Evolutionary conservation across 2,113 vertebrate genomes (phyloP).

Genomic region (Misgurnus anguillicaudatus): DNA sequence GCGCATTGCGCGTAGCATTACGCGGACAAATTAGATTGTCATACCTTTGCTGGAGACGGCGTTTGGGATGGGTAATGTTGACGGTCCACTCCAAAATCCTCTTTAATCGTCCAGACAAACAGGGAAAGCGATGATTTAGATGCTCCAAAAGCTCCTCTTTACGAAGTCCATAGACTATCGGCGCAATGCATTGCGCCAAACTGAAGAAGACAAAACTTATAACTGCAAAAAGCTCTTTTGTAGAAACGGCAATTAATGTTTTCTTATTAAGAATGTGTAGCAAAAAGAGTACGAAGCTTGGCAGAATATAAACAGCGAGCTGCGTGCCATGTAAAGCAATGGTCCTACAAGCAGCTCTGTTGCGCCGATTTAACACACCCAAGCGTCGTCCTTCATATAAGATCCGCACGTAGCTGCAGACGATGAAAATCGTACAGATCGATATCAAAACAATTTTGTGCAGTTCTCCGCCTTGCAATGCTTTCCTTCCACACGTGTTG

Average conservation of each 20-base stretch:
- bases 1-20: background rate
- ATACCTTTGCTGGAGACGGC: conserved; percentile 54
- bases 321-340: conserved; percentile 72
- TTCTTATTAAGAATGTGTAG: conserved; percentile 46
- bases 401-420: conserved; percentile 74
- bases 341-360: conserved; percentile 69
- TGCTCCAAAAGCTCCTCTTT: conserved; percentile 76
- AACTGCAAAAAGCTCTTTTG: conserved; percentile 68
- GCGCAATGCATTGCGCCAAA: conserved; percentile 75
- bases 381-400: conserved; percentile 68
- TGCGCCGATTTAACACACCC: conserved; percentile 71
- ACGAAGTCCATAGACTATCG: conserved; percentile 75
- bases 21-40: background rate
- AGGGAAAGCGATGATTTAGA: conserved; percentile 65
- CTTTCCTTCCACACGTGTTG: conserved; percentile 52
- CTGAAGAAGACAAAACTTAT: conserved; percentile 74
- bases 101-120: conserved; percentile 65
- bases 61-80: conserved; percentile 36
- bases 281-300: conserved; percentile 72
- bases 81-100: conserved; percentile 68
- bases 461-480: conserved; percentile 56
- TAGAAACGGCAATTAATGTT: fast-evolving
- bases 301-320: conserved; percentile 74
- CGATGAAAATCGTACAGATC: conserved; percentile 66
- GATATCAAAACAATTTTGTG: conserved; percentile 69